These are phyloP conservation scores for Aradus depressus DNA, from an alignment of 2,888 invertebrate genomes.

Conservation along the genomic window DNA sequence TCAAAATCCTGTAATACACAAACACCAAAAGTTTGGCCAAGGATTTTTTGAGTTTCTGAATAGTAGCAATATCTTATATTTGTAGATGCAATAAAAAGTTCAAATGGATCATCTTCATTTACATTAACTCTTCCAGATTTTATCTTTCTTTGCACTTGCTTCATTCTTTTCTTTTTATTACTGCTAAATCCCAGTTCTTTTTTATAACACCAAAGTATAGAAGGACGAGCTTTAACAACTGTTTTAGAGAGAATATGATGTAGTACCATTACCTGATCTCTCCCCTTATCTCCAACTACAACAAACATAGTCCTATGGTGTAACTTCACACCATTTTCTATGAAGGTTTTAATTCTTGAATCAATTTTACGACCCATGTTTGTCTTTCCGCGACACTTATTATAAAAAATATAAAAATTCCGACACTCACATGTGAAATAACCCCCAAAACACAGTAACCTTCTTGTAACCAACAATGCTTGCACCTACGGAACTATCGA, in stretches of 20 bases:
- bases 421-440: no score
- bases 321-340: slow-evolving; percentile 89
- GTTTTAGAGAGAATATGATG: slow-evolving; percentile 97
- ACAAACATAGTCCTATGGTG: slow-evolving; percentile 91
- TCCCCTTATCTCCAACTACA: slow-evolving; percentile 88
- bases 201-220: slow-evolving; percentile 98
- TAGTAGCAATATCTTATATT: slow-evolving; percentile 96
- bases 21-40: slow-evolving; percentile 94
- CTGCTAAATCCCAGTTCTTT: slow-evolving; percentile 84
- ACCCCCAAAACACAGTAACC: no score
- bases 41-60: slow-evolving; percentile 91
- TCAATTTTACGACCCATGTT: no score
- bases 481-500: no score
- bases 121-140: slow-evolving; percentile 78
- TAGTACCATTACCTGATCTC: slow-evolving; percentile 93
- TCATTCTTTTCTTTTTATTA: slow-evolving; percentile 72
- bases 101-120: slow-evolving; percentile 93
- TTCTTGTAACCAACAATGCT: no score
- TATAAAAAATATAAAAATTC: no score
- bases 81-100: slow-evolving; percentile 88
- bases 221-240: slow-evolving; percentile 80
- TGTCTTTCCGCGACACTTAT: no score
- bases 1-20: slow-evolving; percentile 89
- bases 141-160: slow-evolving; percentile 67
- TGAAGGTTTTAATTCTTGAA: slow-evolving; percentile 85